Evolutionary conservation across 30 jellyfish, hydroid and myxozoan species (phyloP), one percentile per base, ranked within the genome.

Genomic region (Rhopilema esculentum): DNA sequence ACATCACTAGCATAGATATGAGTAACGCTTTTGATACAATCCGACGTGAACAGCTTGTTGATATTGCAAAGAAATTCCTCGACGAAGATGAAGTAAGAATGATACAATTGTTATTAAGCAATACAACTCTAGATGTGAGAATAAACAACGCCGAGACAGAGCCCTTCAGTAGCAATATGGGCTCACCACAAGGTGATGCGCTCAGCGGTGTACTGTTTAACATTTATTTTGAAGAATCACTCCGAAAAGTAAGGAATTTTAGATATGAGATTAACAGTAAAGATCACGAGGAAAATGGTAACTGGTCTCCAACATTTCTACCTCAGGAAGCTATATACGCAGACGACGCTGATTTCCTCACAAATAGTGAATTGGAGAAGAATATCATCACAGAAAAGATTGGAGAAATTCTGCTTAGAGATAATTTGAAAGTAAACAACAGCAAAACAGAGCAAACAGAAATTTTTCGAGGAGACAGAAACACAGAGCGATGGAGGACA

Each of bases 171-270:
- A 80, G 82, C 83, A 65, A 63, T 63, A 65, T 65, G 28, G 90
- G 90, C 20, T 82, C 91, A 32, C 91, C 91, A 82, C 91, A 66
- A 33, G 91, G 83, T 82, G 84, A 82, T 82, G 84, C 75, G 49
- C 73, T 82, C 24, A 82, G 91, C 31, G 91, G 74, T 25, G 77
- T 66, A 32, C 71, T 66, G 49, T 40, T 48, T 66, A 25, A 82
- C 66, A 66, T 82, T 30, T 40, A 79, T 51, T 77, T 77, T 49
- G 87, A 77, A 77, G 87, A 77, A 40, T 49, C 76, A 49, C 87
- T 77, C 53, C 87, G 87, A 40, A 77, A 77, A 77, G 87, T 77
- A 49, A 49, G 87, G 61, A 51, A 49, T 29, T 49, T 40, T 20
- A 77, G 87, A 40, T 40, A 51, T 16, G 78, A 77, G 22, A 49